These are phyloP conservation scores for Macrophya alboannulata DNA, from an alignment of 2,888 invertebrate species.

Conservation along the genomic window DNA sequence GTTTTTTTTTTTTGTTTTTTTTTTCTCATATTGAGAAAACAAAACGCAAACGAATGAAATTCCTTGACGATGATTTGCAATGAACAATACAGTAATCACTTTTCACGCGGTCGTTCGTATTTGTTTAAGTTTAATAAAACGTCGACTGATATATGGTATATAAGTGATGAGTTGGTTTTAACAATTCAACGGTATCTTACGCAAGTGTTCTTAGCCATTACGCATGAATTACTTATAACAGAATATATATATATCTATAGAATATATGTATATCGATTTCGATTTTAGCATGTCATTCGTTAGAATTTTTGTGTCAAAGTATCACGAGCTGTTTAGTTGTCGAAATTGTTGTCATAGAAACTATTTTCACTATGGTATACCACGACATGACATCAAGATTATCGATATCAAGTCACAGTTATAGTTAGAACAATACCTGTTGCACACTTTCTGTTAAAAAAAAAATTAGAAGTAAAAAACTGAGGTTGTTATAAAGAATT, in stretches of 20 bases:
- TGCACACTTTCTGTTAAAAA: not conserved
- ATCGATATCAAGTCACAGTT: not conserved
- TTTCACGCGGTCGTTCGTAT: not conserved
- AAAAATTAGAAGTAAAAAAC: not conserved
- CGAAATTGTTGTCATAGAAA: constrained; percentile 19
- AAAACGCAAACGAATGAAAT: not conserved
- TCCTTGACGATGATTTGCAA: not conserved
- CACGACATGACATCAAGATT: not conserved
- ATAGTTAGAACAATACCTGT: not conserved
- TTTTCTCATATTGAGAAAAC: not conserved
- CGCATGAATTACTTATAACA: not conserved
- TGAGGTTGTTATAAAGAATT: not conserved
- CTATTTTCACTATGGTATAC: not conserved
- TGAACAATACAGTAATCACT: not conserved
- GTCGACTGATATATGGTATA: not conserved
- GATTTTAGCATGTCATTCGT: not conserved
- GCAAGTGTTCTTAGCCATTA: not conserved
- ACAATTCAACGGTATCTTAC: not conserved
- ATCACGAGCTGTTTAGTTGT: not conserved
- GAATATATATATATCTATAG: not conserved
- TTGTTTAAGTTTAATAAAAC: constrained; percentile 14
- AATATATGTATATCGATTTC: not conserved
- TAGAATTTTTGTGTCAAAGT: not conserved
- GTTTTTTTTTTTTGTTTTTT: not conserved
- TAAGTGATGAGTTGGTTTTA: not conserved